Percentiles rank a stretch among this genome's conserved stretches.
These are phyloP conservation scores for Promerops cafer DNA, from an alignment of 2,113 vertebrate species.

Conservation along the genomic window DNA sequence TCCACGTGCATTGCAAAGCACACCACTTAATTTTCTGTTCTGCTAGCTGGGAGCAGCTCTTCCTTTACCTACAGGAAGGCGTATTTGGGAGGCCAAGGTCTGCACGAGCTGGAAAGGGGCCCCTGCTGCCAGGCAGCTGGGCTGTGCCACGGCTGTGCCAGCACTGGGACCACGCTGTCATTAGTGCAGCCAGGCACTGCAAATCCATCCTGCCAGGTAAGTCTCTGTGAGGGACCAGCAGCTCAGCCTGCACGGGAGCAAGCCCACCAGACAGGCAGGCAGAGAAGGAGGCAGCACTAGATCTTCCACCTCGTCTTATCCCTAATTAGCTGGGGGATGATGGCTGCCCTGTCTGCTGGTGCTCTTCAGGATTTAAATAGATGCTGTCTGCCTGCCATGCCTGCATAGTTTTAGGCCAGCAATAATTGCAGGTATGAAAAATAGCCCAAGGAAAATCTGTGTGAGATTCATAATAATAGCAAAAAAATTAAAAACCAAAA, in stretches of 20 bases:
- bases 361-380: not conserved
- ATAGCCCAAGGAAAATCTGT: not conserved
- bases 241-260: not conserved
- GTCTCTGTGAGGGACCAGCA: not conserved
- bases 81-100: not conserved
- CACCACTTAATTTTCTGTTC: not conserved
- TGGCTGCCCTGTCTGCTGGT: not conserved
- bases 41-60: not conserved
- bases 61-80: not conserved
- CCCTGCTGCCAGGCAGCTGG: not conserved
- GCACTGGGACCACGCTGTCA: accelerated
- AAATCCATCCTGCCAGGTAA: not conserved
- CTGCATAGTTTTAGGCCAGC: not conserved
- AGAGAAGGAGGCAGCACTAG: not conserved
- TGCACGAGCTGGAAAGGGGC: not conserved
- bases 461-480: not conserved
- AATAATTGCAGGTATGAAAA: not conserved
- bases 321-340: not conserved
- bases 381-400: not conserved
- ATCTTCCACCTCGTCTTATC: not conserved
- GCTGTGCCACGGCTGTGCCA: not conserved
- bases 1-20: too few relatives aligned
- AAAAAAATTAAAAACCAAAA: not conserved
- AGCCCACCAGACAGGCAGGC: not conserved
- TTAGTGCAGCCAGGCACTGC: not conserved